phyloP scores from a whole-genome alignment of 2,888 invertebrate species.

The Drosophila lutescens region DNA sequence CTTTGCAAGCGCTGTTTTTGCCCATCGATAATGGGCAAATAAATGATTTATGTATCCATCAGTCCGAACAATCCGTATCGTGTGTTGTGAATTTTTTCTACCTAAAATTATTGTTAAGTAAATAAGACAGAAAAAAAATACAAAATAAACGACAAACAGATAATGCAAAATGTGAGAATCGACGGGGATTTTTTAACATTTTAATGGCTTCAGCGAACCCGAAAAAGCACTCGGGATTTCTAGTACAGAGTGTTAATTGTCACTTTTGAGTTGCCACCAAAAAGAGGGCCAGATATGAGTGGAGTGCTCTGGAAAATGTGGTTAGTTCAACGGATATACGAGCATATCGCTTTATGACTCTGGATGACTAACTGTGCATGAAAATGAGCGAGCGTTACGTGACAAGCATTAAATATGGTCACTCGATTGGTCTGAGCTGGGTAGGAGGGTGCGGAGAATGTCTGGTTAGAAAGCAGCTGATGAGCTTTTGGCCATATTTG shows the following conservation, averaged over 20 bases:
- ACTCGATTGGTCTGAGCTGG: slow-evolving; percentile 7
- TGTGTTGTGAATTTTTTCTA: slow-evolving; percentile 47
- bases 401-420: slow-evolving; percentile 60
- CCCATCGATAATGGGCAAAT: slow-evolving; percentile 45
- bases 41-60: slow-evolving; percentile 48
- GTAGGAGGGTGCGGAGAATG: slow-evolving; percentile 13
- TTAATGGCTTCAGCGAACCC: slow-evolving; percentile 27
- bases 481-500: slow-evolving; percentile 70
- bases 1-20: slow-evolving; percentile 14
- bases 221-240: slow-evolving; percentile 30
- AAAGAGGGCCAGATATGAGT: slow-evolving; percentile 21
- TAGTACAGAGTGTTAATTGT: slow-evolving; percentile 50
- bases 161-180: slow-evolving; percentile 24
- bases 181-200: slow-evolving; percentile 16
- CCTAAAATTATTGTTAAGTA: slow-evolving; percentile 40
- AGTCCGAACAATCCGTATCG: slow-evolving; percentile 6
- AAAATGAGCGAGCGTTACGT: slow-evolving; percentile 68
- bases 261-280: slow-evolving; percentile 16
- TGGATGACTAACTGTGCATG: slow-evolving; percentile 73
- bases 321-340: slow-evolving; percentile 28
- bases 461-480: slow-evolving; percentile 69
- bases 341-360: slow-evolving; percentile 3
- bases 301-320: slow-evolving; percentile 33
- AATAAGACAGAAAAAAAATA: slow-evolving; percentile 21
- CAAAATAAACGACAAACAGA: slow-evolving; percentile 39